Evolutionary conservation across 1,140 invertebrate genomes (phyloP).

Genomic region (Panulirus ornatus): DNA sequence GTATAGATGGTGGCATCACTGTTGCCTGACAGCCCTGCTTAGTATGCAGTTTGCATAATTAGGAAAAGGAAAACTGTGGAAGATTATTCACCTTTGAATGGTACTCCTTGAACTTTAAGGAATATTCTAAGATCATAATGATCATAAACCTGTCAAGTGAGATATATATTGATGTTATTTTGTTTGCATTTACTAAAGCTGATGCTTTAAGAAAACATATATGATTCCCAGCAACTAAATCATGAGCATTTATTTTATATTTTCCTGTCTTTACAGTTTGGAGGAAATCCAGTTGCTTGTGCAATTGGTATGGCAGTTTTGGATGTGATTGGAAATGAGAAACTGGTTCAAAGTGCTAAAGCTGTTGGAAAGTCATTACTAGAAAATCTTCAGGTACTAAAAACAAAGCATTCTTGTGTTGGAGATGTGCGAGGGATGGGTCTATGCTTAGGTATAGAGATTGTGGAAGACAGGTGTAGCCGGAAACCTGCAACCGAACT

Average conservation of each 20-base stretch:
- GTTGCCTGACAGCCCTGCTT: too few relatives aligned
- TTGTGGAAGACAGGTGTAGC: constrained; percentile 74
- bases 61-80: too few relatives aligned
- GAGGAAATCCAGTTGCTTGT: constrained; percentile 78
- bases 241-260: neutral
- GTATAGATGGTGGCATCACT: too few relatives aligned
- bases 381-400: constrained; percentile 75
- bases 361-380: constrained; percentile 76
- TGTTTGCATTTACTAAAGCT: too few relatives aligned
- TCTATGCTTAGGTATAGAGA: constrained; percentile 76
- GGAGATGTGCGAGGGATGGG: constrained; percentile 77
- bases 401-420: constrained; percentile 49
- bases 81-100: too few relatives aligned
- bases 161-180: too few relatives aligned
- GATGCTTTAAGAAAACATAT: neutral
- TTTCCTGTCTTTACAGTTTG: constrained; percentile 77
- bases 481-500: constrained; percentile 62
- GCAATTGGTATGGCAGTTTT: constrained; percentile 76
- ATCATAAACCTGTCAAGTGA: too few relatives aligned
- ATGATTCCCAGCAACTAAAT: neutral
- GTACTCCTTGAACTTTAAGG: too few relatives aligned
- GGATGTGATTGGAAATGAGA: constrained; percentile 76
- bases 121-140: too few relatives aligned
- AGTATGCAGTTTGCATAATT: too few relatives aligned
- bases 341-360: constrained; percentile 76